A percentile compares a stretch with the other conserved stretches of the same genome.
These are phyloP conservation scores for Drosophila bocki DNA, from an alignment of 1,140 invertebrate genomes.

Conservation along the genomic window DNA sequence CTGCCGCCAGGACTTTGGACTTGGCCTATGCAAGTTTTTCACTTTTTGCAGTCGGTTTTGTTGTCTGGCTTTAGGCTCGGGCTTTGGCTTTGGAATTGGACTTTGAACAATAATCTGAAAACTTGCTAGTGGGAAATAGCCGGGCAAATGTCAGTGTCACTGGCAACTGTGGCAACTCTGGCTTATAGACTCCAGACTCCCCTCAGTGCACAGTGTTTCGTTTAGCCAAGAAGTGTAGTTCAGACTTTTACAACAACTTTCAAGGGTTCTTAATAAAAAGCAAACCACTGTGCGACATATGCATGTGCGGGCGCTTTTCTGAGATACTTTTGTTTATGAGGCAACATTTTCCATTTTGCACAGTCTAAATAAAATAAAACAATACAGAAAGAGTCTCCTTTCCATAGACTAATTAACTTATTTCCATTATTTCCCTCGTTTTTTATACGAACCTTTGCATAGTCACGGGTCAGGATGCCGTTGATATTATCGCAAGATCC, in stretches of 20 bases:
- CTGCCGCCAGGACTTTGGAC: conserved; percentile 62
- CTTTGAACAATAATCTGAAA: conserved; percentile 75
- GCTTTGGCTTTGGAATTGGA: conserved; percentile 62
- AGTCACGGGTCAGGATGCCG: conserved; percentile 74
- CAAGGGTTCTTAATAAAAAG: too few species aligned
- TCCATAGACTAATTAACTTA: conserved; percentile 62
- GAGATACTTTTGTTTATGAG: conserved; percentile 26
- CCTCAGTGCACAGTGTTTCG: conserved; percentile 4
- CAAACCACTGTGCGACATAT: neutral
- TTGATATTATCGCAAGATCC: conserved; percentile 84
- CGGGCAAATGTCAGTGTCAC: conserved; percentile 57
- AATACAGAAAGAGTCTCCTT: conserved; percentile 29
- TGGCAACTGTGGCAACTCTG: conserved; percentile 49
- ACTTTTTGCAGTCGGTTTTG: conserved; percentile 30
- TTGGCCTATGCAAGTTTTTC: conserved; percentile 69
- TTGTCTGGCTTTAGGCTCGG: conserved; percentile 61
- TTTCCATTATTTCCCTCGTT: conserved; percentile 19
- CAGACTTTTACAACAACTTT: neutral
- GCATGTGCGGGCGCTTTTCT: neutral
- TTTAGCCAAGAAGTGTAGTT: neutral
- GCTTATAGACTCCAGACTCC: conserved; percentile 46
- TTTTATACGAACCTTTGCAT: conserved; percentile 76
- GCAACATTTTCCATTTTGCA: conserved; percentile 22
- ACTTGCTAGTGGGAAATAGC: conserved; percentile 63
- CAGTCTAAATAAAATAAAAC: conserved; percentile 36